Base-by-base conservation (phyloP, 2,797 vertebrate genomes). In the Acanthurus tractus region DNA sequence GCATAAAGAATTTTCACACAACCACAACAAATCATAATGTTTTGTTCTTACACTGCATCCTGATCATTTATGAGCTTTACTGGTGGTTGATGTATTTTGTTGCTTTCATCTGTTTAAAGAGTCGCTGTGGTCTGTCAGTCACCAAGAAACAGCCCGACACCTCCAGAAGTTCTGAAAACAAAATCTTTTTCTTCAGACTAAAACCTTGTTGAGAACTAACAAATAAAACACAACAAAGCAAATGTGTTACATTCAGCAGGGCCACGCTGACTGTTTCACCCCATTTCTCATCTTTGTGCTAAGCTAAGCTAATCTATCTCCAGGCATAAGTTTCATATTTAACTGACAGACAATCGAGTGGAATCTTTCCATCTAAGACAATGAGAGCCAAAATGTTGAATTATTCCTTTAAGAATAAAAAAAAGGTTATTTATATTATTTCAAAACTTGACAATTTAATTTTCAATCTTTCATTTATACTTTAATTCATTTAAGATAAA, bases 261-360 rank as follows among this genome's bases (percentile, higher is more conserved):
- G 1, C 13, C 15, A 29, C 6, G 50, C 50, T 6, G 44, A 14
- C 54, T 3, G 12, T 25, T 57, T 40, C 12, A 11, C 1, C 6
- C 11, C 2, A 10, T 25, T 66, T 54, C 12, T 20, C 22, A 14
- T 25, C 29, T 40, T 13, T 49, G 40, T 50, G 59, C 50, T 63
- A 48, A n/a, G 57, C 68, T 64, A 48, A n/a, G 57, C 68, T 72
- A 45, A 48, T 15, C 29, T 56, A 56, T 10, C 34, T 14, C 4
- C 1, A 20, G 46, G 17, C 36, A 61, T n/a, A 14, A 42, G 15
- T 15, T 23, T 23, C 49, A 23, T 20, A 11, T 23, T 20, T 11
- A 20, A 52, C 3, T 52, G 6, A n/a, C 4, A 23, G 18, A 49
- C 20, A 50, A 2, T 3, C 7, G 8, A 20, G 6, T 14, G 18